Evolutionary conservation across 1,140 invertebrate species (phyloP).

Genomic region (Drosophila ohnishii): DNA sequence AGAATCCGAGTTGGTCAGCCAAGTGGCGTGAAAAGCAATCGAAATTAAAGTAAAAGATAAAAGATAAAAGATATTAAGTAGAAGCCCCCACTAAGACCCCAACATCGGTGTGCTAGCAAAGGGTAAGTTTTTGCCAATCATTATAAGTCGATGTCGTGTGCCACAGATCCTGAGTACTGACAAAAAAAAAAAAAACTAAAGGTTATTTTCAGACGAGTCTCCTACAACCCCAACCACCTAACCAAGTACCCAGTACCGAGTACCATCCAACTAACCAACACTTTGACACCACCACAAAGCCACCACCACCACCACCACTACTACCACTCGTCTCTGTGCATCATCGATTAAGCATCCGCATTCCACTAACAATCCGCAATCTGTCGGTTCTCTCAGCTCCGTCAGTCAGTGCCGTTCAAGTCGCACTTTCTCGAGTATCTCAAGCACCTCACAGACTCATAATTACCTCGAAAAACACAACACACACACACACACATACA

Average conservation of each 20-base stretch:
- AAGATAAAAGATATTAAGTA: slow-evolving; percentile 10
- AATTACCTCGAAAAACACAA: slow-evolving; percentile 47
- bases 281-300: slow-evolving; percentile 36
- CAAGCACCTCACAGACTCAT: slow-evolving; percentile 54
- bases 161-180: slow-evolving; percentile 55
- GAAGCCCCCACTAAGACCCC: slow-evolving; percentile 39
- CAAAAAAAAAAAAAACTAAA: slow-evolving; percentile 51
- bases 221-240: slow-evolving; percentile 24
- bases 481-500: slow-evolving; percentile 28
- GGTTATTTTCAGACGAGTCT: slow-evolving; percentile 67
- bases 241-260: slow-evolving; percentile 19
- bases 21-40: slow-evolving; percentile 8
- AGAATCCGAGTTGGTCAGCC: slow-evolving; percentile 27
- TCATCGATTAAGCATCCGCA: slow-evolving; percentile 51
- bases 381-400: slow-evolving; percentile 48
- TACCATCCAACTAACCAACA: slow-evolving; percentile 28
- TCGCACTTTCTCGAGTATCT: slow-evolving; percentile 35
- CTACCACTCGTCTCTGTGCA: slow-evolving; percentile 9
- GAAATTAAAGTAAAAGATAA: slow-evolving; percentile 19
- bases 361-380: slow-evolving; percentile 42
- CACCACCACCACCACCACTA: slow-evolving; percentile 21
- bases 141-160: slow-evolving; percentile 51
- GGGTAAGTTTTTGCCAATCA: slow-evolving; percentile 54
- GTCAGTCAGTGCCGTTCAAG: slow-evolving; percentile 22
- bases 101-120: slow-evolving; percentile 39